Conservation (phyloP, 2,113 vertebrate species). For the Toxostoma redivivum region DNA sequence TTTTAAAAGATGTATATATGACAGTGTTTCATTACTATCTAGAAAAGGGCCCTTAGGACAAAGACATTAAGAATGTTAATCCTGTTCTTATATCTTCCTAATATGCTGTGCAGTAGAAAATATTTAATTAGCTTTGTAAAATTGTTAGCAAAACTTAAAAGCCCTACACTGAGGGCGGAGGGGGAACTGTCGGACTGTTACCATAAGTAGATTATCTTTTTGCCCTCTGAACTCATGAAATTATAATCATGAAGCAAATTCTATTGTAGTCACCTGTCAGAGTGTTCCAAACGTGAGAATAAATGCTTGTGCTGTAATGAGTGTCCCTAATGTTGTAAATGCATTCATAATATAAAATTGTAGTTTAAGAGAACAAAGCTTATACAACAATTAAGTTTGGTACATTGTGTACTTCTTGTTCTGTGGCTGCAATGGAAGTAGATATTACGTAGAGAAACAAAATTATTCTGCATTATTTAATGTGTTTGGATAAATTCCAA, state of each 20-base stretch:
- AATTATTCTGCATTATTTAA: not conserved
- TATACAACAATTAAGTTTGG: not conserved
- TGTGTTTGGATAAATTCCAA: not conserved
- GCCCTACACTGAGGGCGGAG: not conserved
- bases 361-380: not conserved
- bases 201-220: slow-evolving; percentile 46
- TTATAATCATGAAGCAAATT: slow-evolving; percentile 35
- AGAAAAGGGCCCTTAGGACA: slow-evolving; percentile 28
- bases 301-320: not conserved
- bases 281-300: not conserved
- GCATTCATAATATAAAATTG: not conserved
- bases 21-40: slow-evolving; percentile 41
- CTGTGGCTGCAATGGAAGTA: not conserved
- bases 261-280: slow-evolving; percentile 14
- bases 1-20: not conserved
- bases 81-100: slow-evolving; percentile 27
- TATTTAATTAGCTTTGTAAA: slow-evolving; percentile 51
- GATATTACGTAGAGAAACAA: not conserved
- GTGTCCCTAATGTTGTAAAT: not conserved
- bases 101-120: slow-evolving; percentile 41
- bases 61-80: slow-evolving; percentile 58
- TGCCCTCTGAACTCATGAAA: slow-evolving; percentile 50
- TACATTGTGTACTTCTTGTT: not conserved
- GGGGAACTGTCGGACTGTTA: not conserved
- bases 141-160: slow-evolving; percentile 41